Evolutionary conservation across 1,140 invertebrate genomes (phyloP).

Genomic region (Chlorops oryzae): DNA sequence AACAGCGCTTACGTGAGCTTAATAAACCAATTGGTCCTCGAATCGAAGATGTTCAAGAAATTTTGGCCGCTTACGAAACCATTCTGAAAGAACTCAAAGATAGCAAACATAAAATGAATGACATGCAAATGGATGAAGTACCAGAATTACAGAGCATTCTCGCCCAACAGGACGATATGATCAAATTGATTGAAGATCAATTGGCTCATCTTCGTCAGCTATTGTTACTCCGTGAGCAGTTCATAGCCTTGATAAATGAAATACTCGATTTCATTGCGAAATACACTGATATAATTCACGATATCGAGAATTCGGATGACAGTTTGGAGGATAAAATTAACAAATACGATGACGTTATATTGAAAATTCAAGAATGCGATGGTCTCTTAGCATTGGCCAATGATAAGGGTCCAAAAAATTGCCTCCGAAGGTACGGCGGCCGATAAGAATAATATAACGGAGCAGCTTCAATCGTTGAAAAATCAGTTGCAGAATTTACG

Average conservation of each 20-base stretch:
- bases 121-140: conserved; percentile 66
- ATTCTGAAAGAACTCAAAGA: conserved; percentile 73
- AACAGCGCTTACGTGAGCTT: conserved; percentile 73
- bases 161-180: conserved; percentile 76
- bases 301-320: conserved; percentile 74
- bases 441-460: conserved; percentile 80
- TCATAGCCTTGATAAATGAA: conserved; percentile 75
- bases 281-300: conserved; percentile 76
- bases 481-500: conserved; percentile 73
- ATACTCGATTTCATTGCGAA: conserved; percentile 81
- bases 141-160: conserved; percentile 72
- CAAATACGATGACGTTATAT: conserved; percentile 76
- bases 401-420: conserved; percentile 88
- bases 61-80: conserved; percentile 70
- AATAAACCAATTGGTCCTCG: conserved; percentile 79
- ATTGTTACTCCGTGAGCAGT: conserved; percentile 77
- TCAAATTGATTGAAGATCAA: conserved; percentile 75
- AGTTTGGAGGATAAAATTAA: conserved; percentile 82
- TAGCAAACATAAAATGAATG: conserved; percentile 71
- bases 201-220: conserved; percentile 71
- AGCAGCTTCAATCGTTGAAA: conserved; percentile 79
- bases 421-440: conserved; percentile 78
- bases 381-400: conserved; percentile 76
- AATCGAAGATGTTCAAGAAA: conserved; percentile 75
- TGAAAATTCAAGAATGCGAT: conserved; percentile 82